Conservation (phyloP, 1,140 invertebrate species). For the Phenacoccus solenopsis region DNA sequence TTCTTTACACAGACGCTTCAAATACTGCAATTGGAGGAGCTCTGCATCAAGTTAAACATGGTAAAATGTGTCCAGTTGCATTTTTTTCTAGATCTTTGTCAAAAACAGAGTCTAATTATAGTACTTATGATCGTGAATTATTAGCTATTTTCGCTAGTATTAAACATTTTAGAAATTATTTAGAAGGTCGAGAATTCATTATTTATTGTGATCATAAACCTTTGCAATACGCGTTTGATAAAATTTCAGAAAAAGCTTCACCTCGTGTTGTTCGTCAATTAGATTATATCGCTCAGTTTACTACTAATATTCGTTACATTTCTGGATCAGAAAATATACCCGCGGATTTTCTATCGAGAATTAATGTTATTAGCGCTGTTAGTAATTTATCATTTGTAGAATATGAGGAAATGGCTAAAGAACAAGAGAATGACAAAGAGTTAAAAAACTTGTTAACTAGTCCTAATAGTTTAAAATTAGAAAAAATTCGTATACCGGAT, state of each 20-base stretch:
- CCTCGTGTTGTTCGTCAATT: constrained; percentile 25
- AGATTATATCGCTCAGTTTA: constrained; percentile 24
- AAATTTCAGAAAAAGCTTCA: constrained; percentile 29
- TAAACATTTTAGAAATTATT: constrained; percentile 33
- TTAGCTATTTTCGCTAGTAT: constrained; percentile 35
- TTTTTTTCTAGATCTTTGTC: constrained; percentile 23
- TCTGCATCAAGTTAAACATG: no score
- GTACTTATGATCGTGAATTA: constrained; percentile 36
- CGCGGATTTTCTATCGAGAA: constrained; percentile 30
- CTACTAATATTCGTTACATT: constrained; percentile 26
- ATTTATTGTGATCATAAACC: constrained; percentile 36
- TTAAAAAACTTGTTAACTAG: background rate
- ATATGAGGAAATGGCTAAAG: background rate
- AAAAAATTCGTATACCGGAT: background rate
- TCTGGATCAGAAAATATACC: constrained; percentile 29
- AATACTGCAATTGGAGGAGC: no score
- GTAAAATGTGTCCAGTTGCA: no score
- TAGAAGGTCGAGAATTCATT: constrained; percentile 32
- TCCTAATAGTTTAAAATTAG: background rate
- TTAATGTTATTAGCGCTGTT: constrained; percentile 15
- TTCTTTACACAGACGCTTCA: no score
- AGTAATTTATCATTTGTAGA: background rate
- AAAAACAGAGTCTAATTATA: constrained; percentile 22
- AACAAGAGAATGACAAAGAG: background rate
- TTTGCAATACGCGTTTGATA: constrained; percentile 29